Evolutionary conservation across 2,113 vertebrate species (phyloP).

Genomic region (Mesoclemmys tuberculata): DNA sequence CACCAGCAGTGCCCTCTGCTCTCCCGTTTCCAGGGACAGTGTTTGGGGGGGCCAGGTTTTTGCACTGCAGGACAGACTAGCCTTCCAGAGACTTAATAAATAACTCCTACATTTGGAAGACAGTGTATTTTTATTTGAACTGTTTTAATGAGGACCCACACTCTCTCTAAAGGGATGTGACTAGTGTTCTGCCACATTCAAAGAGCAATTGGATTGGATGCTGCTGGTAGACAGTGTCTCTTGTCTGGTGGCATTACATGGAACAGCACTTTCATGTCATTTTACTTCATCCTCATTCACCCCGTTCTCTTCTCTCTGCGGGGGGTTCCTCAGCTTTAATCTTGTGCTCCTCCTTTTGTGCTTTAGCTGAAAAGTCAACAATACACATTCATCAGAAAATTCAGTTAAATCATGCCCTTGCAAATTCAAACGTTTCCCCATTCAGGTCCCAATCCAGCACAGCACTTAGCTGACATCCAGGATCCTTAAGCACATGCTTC

Average conservation of each 20-base stretch:
- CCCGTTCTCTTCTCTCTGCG: not conserved
- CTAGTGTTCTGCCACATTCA: not conserved
- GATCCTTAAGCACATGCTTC: not conserved
- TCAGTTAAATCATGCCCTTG: not conserved
- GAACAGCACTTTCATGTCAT: not conserved
- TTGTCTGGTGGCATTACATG: not conserved
- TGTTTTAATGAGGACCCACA: not conserved
- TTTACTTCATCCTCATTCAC: constrained; percentile 27
- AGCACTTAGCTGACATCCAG: not conserved
- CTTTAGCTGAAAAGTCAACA: constrained; percentile 55
- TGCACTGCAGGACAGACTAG: not conserved
- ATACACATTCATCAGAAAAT: not conserved
- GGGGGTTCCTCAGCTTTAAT: not conserved
- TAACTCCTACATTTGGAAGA: not conserved
- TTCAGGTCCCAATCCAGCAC: not conserved
- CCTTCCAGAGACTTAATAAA: not conserved
- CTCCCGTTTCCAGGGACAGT: not conserved
- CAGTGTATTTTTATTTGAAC: constrained; percentile 22
- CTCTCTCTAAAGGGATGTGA: not conserved
- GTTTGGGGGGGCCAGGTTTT: not conserved
- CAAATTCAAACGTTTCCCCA: not conserved
- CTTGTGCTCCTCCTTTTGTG: not conserved
- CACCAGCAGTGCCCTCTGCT: not conserved
- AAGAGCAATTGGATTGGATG: not conserved
- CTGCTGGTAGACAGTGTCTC: not conserved